These are phyloP conservation scores for Macroglossus sobrinus DNA, from an alignment of 2,113 vertebrate genomes.

Conservation along the genomic window DNA sequence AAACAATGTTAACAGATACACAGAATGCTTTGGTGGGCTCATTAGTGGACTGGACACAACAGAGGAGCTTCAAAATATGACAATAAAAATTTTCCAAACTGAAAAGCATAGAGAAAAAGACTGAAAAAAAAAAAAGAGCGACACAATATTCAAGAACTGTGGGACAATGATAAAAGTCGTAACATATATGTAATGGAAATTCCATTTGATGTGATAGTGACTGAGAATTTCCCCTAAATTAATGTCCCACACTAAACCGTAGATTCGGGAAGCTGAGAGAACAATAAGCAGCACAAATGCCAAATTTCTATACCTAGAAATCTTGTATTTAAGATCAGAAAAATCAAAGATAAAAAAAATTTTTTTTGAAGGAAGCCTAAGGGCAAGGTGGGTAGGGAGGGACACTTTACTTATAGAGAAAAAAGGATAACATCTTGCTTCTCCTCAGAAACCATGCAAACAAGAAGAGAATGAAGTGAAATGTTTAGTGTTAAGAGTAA, in stretches of 20 bases:
- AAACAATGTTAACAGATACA: not conserved
- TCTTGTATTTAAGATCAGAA: not conserved
- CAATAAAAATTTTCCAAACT: not conserved
- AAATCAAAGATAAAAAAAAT: not conserved
- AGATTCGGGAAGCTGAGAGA: not conserved
- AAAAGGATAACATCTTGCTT: not conserved
- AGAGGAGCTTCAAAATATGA: not conserved
- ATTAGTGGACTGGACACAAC: not conserved
- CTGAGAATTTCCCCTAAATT: not conserved
- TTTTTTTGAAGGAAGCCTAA: not conserved
- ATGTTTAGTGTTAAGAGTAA: not conserved
- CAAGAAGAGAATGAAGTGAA: not conserved
- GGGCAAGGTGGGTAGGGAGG: not conserved
- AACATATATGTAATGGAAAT: not conserved
- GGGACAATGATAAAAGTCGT: not conserved
- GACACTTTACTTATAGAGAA: not conserved
- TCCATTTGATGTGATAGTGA: not conserved
- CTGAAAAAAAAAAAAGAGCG: not conserved
- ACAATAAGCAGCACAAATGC: not conserved
- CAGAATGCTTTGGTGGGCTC: not conserved
- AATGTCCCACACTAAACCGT: not conserved
- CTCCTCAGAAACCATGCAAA: not conserved
- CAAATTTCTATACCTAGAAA: not conserved
- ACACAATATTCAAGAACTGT: not conserved
- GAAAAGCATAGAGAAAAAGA: not conserved